Evolutionary conservation across 2,113 vertebrate genomes (phyloP).

Genomic region (Balaeniceps rex): DNA sequence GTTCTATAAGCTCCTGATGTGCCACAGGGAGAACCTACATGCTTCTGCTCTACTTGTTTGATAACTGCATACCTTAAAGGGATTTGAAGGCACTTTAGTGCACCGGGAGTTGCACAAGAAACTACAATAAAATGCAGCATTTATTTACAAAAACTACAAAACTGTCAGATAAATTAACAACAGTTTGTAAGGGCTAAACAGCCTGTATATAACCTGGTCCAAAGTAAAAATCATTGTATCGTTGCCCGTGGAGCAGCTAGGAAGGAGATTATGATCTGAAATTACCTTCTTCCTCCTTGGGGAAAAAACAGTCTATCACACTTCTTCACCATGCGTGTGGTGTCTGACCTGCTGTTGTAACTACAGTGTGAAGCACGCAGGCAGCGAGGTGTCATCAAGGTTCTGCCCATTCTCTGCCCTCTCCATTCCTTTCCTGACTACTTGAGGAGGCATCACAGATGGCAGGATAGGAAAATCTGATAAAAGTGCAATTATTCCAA

Average conservation of each 20-base stretch:
- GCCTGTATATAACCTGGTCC: not conserved
- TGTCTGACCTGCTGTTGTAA: not conserved
- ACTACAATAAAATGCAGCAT: not conserved
- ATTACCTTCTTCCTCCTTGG: not conserved
- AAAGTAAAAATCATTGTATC: not conserved
- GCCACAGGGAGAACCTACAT: not conserved
- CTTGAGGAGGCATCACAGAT: not conserved
- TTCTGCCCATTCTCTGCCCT: not conserved
- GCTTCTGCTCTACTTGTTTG: not conserved
- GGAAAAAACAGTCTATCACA: too few species aligned
- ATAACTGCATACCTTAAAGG: not conserved
- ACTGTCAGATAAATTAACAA: not conserved
- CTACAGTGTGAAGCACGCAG: not conserved
- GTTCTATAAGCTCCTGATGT: not conserved
- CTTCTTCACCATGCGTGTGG: not conserved
- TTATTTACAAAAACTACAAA: not conserved
- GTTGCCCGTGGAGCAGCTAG: not conserved
- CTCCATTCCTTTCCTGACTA: not conserved
- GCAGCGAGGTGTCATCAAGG: not conserved
- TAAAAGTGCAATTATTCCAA: not conserved
- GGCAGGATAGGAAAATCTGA: not conserved
- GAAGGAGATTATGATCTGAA: not conserved
- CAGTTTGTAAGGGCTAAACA: not conserved
- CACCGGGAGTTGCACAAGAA: not conserved
- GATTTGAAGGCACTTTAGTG: not conserved